Evolutionary conservation across 2,113 vertebrate species (phyloP), one percentile per base, ranked within the genome.

Genomic region (Falcunculus frontatus): DNA sequence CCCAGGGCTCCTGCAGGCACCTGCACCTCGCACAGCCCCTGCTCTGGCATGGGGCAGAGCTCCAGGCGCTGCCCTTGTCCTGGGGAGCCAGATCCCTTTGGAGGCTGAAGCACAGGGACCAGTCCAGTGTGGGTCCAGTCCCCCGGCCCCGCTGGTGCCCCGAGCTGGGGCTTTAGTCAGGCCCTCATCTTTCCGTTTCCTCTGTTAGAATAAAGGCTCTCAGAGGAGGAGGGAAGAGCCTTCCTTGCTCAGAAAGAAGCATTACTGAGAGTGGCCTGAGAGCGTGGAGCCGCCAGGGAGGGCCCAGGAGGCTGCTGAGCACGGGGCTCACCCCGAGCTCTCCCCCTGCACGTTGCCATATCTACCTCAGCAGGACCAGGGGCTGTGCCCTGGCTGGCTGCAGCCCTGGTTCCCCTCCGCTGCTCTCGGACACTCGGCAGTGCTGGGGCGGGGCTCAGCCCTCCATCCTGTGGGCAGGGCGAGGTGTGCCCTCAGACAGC

Each of bases 211-310:
- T 46, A 30, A 23, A 53, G 57, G 63, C 79, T 32, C 6, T 17
- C 69, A 5, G 1, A 70, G 25, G 39, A 35, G 39, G 33, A n/a
- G 69, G 69, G 81, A 33, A 69, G 72, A 89, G 73, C 46, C 39
- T 74, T 69, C 42, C 23, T 41, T 3, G 4, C 14, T 6, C 3
- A 10, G 26, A 56, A 57, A 46, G 86, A 13, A 56, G 50, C 23
- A 11, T 57, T 3, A 1, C 19, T 19, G 52, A 21, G 21, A 10
- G 7, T 1, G 14, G 46, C 42, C 60, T 22, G 42, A 26, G 20
- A 76, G 27, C 0, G 15, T 1, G 10, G 57, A 16, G 39, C 2
- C 5, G 16, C 0, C 0, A 1, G 35, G 57, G 23, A n/a, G 49
- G 47, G 52, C 52, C 39, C 60, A n/a, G 55, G 29, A 64, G 65